Conservation (phyloP, 2,888 invertebrate genomes). For the Halictus quadricinctus region DNA sequence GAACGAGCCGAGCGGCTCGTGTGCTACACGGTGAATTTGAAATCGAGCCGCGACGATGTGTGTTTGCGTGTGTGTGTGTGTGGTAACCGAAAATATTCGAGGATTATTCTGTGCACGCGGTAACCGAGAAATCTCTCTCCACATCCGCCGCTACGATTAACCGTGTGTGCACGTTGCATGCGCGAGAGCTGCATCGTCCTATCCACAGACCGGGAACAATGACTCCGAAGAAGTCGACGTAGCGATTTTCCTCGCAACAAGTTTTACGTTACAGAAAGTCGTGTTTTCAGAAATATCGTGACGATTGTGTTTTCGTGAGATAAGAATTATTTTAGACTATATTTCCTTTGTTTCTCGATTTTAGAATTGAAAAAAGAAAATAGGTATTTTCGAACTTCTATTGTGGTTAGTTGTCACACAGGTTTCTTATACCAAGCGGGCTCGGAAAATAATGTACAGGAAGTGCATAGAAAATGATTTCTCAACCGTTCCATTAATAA, state of each 20-base stretch:
- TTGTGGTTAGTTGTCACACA: too few species aligned
- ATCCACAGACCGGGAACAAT: conserved; percentile 45
- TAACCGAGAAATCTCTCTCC: conserved; percentile 39
- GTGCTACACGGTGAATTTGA: conserved; percentile 34
- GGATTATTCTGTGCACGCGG: conserved; percentile 28
- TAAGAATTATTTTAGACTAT: background rate
- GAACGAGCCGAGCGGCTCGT: background rate
- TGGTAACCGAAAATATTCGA: conserved; percentile 42
- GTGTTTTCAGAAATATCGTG: background rate
- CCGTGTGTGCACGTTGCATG: background rate
- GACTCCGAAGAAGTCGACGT: conserved; percentile 42
- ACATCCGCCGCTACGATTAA: conserved; percentile 36
- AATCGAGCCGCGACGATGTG: background rate
- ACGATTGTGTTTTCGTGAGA: too few species aligned
- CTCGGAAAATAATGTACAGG: too few species aligned
- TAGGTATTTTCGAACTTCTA: too few species aligned
- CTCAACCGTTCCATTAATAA: too few species aligned
- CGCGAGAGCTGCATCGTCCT: background rate
- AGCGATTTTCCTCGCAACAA: conserved; percentile 40
- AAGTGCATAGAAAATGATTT: too few species aligned
- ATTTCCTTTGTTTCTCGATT: too few species aligned
- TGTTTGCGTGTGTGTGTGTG: background rate
- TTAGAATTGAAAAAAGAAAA: too few species aligned
- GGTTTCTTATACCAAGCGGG: too few species aligned
- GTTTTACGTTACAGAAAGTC: conserved; percentile 39